Percentiles rank a stretch among this genome's conserved stretches.
phyloP scores from a whole-genome alignment of 2,888 invertebrate genomes.

The Eulithis testata region DNA sequence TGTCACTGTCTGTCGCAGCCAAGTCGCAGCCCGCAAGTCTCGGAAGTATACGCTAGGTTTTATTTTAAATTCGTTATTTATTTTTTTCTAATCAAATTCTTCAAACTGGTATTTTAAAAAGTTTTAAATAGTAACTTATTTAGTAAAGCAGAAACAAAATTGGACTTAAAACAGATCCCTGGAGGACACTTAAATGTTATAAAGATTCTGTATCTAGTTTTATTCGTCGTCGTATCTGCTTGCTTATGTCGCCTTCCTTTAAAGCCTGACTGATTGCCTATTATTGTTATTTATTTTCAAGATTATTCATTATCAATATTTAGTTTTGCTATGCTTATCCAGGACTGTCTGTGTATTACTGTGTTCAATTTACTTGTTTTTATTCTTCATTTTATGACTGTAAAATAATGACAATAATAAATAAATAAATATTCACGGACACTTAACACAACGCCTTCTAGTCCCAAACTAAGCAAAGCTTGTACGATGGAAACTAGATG shows the following conservation, averaged over 20 bases:
- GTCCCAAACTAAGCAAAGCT: no score
- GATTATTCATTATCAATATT: no score
- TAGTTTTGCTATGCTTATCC: no score
- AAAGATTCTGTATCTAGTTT: neutral
- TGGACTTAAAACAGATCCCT: neutral
- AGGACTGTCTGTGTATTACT: no score
- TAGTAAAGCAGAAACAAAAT: neutral
- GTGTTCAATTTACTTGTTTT: no score
- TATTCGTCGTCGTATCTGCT: neutral
- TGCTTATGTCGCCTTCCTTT: neutral
- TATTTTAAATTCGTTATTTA: neutral
- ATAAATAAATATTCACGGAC: no score
- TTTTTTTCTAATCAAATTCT: neutral
- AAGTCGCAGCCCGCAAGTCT: neutral
- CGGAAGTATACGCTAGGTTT: neutral
- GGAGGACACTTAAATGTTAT: neutral
- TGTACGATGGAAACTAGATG: no score
- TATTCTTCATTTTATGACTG: no score
- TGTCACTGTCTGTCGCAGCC: neutral
- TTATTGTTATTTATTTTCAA: no score
- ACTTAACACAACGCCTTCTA: no score
- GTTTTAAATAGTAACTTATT: neutral
- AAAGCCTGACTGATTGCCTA: no score
- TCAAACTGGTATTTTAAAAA: neutral
- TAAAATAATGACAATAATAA: no score